Base-by-base conservation (phyloP, 2,888 invertebrate genomes). In the Mystacides longicornis region DNA sequence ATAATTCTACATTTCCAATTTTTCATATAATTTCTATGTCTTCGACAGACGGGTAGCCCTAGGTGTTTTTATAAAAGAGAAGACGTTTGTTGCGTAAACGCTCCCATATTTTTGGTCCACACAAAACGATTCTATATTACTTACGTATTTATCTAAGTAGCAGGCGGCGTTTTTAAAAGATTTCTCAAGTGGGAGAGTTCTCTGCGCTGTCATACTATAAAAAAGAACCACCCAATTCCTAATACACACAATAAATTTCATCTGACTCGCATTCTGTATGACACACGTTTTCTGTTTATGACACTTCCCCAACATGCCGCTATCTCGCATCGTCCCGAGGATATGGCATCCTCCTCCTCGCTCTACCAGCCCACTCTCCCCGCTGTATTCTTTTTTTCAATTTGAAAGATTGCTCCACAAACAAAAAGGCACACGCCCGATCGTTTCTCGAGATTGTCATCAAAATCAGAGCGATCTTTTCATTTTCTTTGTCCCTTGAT, bases 201-300 rank as follows among this genome's bases (percentile, higher is more conserved):
- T 46, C 42, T 37, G 19, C n/a, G n/a, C 52, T 56, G 56, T 56
- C 56, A 49, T 49, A 31, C 43, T 19, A 33, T 33, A 19, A 21
- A n/a, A 14, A 37, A 37, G 7, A 16, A 22, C 52, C 52, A 21
- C 56, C 52, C 52, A 51, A 23, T 23, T 47, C 51, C 57, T 54
- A 53, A 57, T 57, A 49, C 49, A 27, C 49, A 54, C 45, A 46
- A 57, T 57, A 57, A 51, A 54, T 53, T 42, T 51, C 53, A 42
- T 49, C 52, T 23, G 23, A 37, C 33, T 33, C 54, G 27, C 16
- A 19, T 45, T 45, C 20, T 19, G 23, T 19, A 31, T 22, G 4
- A 51, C 22, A 49, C 50, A 18, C 22, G 22, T 21, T 52, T 23
- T 50, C 54, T 57, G 54, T 31, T 47, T 21, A 18, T 54, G 57